A percentile compares a stretch with the other conserved stretches of the same genome.
Evolutionary conservation across 2,888 invertebrate genomes (phyloP).

Genomic region (Tachystola acroxantha): DNA sequence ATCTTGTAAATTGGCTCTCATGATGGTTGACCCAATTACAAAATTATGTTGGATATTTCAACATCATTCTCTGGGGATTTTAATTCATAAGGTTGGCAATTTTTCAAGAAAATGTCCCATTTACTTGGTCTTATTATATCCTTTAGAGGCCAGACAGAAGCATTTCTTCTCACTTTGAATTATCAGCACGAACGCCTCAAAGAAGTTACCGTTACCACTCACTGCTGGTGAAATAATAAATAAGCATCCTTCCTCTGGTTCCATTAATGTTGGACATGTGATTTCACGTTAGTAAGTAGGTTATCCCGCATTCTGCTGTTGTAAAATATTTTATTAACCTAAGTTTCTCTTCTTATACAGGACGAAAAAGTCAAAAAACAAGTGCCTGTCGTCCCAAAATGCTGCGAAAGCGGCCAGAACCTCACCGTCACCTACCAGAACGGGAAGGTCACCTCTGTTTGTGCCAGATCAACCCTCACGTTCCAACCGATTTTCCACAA

Average conservation of each 20-base stretch:
- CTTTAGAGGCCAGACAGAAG: too few relatives aligned
- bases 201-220: too few relatives aligned
- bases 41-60: neutral
- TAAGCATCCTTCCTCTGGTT: too few relatives aligned
- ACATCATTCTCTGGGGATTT: neutral
- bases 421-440: slow-evolving; percentile 45
- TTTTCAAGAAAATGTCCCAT: too few relatives aligned
- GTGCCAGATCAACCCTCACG: slow-evolving; percentile 46
- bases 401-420: slow-evolving; percentile 72
- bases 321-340: neutral
- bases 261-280: too few relatives aligned
- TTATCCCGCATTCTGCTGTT: too few relatives aligned
- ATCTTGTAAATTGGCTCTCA: slow-evolving; percentile 39
- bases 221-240: too few relatives aligned
- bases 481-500: slow-evolving; percentile 76
- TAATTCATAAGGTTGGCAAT: neutral
- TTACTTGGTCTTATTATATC: too few relatives aligned
- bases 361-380: slow-evolving; percentile 56
- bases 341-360: slow-evolving; percentile 19
- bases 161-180: too few relatives aligned
- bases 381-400: slow-evolving; percentile 69
- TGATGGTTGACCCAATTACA: slow-evolving; percentile 31
- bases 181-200: too few relatives aligned
- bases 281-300: too few relatives aligned
- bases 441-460: slow-evolving; percentile 45